Percentiles rank a stretch among this genome's conserved stretches.
Evolutionary conservation across 64 coral and sea anemone genomes (phyloP).

Genomic region (Anthopleura sola): DNA sequence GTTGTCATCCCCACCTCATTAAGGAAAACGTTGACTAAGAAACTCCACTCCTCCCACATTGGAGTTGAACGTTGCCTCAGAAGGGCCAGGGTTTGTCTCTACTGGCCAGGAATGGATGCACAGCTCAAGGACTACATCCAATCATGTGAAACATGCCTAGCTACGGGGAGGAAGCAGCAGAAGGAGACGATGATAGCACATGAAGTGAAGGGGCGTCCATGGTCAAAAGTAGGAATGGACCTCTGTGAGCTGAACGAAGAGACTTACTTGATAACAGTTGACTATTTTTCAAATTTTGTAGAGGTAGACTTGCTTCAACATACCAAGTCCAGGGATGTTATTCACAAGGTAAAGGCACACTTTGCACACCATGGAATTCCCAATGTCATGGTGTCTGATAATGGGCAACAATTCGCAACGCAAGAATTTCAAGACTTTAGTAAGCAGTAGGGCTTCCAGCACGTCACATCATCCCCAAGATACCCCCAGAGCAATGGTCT

Average conservation of each 20-base stretch:
- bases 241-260: constrained; percentile 34
- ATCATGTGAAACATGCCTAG: constrained; percentile 28
- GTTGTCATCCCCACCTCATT: not conserved
- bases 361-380: not conserved
- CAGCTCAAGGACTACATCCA: constrained; percentile 39
- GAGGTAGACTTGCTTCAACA: not conserved
- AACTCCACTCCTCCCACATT: constrained; percentile 54
- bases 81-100: constrained; percentile 36
- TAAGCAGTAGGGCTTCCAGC: not conserved
- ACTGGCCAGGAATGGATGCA: constrained; percentile 50
- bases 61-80: constrained; percentile 43
- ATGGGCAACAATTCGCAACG: not conserved
- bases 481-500: not conserved
- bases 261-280: constrained; percentile 5
- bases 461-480: not conserved
- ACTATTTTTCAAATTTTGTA: constrained; percentile 3
- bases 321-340: not conserved
- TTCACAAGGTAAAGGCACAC: not conserved
- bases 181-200: constrained; percentile 35
- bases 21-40: not conserved
- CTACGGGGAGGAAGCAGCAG: constrained; percentile 5
- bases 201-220: constrained; percentile 41
- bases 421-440: not conserved
- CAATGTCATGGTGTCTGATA: not conserved
- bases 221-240: constrained; percentile 37